These are phyloP conservation scores for Prosopocoilus inquinatus DNA, from an alignment of 2,888 invertebrate genomes.

Conservation along the genomic window DNA sequence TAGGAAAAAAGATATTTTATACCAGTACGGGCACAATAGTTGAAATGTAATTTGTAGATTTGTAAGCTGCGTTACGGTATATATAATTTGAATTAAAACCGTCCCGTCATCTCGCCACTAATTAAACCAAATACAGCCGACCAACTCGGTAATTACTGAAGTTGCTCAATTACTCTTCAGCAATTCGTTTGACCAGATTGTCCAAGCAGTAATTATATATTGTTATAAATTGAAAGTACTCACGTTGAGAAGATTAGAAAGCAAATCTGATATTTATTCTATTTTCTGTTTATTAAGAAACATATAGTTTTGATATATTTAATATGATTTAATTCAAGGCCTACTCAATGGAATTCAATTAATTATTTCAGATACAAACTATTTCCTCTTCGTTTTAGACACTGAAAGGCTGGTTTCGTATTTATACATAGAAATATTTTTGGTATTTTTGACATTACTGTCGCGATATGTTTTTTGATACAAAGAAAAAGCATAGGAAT, in stretches of 20 bases:
- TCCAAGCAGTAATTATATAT: constrained; percentile 23
- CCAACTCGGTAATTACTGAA: constrained; percentile 22
- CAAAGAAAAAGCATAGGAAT: too few relatives aligned
- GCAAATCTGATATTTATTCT: constrained; percentile 21
- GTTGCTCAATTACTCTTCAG: constrained; percentile 15
- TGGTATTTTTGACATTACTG: too few relatives aligned
- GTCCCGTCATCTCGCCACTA: constrained; percentile 43
- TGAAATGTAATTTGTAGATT: constrained; percentile 43
- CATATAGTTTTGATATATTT: constrained; percentile 4
- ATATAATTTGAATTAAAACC: constrained; percentile 42
- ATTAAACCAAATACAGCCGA: constrained; percentile 39
- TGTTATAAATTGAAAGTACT: constrained; percentile 24
- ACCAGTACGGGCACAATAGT: constrained; percentile 28
- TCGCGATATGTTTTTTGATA: too few relatives aligned
- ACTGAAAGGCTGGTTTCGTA: too few relatives aligned
- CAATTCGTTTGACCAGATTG: constrained; percentile 14
- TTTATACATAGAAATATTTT: too few relatives aligned
- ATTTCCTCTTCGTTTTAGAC: too few relatives aligned
- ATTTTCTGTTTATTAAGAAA: constrained; percentile 18
- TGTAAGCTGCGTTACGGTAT: constrained; percentile 36
- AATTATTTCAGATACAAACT: too few relatives aligned
- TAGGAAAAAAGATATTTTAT: constrained; percentile 22
- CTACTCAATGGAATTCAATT: not conserved
- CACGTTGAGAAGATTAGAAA: constrained; percentile 19
- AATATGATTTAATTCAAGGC: not conserved